Percentiles rank a stretch among this genome's conserved stretches.
Evolutionary conservation across 2,888 invertebrate genomes (phyloP).

Genomic region (Ethmia dodecea): DNA sequence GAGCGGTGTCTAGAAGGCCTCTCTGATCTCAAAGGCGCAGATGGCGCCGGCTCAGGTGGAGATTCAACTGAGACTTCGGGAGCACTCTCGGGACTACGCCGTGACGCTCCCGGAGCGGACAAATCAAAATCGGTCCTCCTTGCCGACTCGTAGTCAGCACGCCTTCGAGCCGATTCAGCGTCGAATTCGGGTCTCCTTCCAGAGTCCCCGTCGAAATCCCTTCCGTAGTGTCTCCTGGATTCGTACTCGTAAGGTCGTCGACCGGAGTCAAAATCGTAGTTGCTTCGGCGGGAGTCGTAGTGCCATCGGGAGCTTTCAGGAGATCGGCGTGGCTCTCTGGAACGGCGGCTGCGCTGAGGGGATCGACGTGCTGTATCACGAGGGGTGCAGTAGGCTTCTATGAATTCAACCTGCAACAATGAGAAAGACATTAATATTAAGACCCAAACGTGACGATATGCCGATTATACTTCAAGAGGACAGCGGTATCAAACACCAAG

Average conservation of each 20-base stretch:
- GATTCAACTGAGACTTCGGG: conserved; percentile 67
- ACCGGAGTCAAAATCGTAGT: conserved; percentile 62
- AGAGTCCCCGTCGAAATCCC: conserved; percentile 62
- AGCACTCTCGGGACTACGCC: conserved; percentile 66
- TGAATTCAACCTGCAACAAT: conserved; percentile 81
- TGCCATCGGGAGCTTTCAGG: conserved; percentile 68
- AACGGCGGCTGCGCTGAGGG: conserved; percentile 63
- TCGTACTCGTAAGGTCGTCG: conserved; percentile 68
- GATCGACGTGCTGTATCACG: conserved; percentile 79
- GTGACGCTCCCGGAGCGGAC: conserved; percentile 59
- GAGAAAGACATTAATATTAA: neutral
- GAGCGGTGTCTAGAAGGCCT: conserved; percentile 56
- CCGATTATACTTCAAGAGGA: no score
- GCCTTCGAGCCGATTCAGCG: conserved; percentile 60
- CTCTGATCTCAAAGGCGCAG: conserved; percentile 61
- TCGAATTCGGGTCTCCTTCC: conserved; percentile 59
- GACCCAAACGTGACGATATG: neutral
- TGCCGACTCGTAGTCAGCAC: conserved; percentile 70
- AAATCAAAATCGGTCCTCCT: conserved; percentile 68
- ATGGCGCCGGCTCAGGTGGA: conserved; percentile 71
- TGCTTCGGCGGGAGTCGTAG: conserved; percentile 60
- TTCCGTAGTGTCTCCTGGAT: conserved; percentile 42
- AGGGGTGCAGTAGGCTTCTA: conserved; percentile 86
- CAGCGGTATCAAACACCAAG: conserved; percentile 36
- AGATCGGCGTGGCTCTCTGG: conserved; percentile 61